A percentile compares a stretch with the other conserved stretches of the same genome.
phyloP scores from a whole-genome alignment of 2,888 invertebrate species.

The Meloe dianella region DNA sequence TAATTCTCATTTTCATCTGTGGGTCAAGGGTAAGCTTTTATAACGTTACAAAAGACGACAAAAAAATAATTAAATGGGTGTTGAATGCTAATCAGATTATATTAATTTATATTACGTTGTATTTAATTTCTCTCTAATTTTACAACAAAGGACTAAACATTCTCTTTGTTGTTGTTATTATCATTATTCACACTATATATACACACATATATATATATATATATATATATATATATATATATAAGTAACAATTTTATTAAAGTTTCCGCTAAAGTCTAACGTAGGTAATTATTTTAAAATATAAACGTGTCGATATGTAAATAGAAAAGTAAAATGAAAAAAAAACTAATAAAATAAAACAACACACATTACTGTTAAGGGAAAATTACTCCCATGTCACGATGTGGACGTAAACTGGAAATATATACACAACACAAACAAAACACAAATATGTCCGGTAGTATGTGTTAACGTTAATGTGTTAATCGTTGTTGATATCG shows the following conservation, averaged over 20 bases:
- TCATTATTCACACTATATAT: too few relatives aligned
- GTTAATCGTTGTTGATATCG: constrained; percentile 10
- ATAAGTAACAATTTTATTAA: neutral
- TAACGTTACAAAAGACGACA: neutral
- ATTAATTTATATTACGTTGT: neutral
- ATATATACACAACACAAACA: constrained; percentile 1
- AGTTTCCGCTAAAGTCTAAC: neutral
- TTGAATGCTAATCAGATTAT: constrained; percentile 10
- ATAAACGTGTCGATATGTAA: constrained; percentile 6
- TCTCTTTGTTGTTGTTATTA: neutral
- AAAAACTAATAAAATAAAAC: neutral
- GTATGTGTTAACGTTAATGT: constrained; percentile 9
- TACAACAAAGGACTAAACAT: neutral
- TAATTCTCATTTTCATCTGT: neutral
- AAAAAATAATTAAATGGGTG: constrained; percentile 4
- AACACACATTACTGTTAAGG: neutral
- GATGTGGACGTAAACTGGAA: constrained; percentile 6
- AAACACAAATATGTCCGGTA: constrained; percentile 6
- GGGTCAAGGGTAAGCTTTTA: constrained; percentile 11
- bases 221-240: too few relatives aligned
- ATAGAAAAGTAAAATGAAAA: neutral
- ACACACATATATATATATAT: too few relatives aligned
- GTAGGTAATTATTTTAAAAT: constrained; percentile 6
- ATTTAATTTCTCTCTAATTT: constrained; percentile 2
- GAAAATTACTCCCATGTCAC: constrained; percentile 8